phyloP scores from a whole-genome alignment of 2,113 vertebrate species.

The Heterotilapia buettikoferi region DNA sequence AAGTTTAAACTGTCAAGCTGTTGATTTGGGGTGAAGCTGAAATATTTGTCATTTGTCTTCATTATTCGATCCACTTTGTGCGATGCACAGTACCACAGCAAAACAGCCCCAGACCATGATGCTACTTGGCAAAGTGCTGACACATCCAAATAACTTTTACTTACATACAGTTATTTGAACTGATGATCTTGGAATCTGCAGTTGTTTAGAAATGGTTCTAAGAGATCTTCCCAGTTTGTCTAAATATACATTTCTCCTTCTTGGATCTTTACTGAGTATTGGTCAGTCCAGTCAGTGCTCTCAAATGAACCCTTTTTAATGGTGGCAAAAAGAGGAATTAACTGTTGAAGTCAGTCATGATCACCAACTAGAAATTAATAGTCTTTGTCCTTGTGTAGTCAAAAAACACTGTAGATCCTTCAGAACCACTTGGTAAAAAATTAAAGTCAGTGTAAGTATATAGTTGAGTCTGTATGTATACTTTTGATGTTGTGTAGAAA shows the following conservation, averaged over 20 bases:
- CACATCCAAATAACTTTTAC: not conserved
- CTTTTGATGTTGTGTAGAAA: not conserved
- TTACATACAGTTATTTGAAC: not conserved
- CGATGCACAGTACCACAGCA: not conserved
- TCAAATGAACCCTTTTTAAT: rapidly evolving
- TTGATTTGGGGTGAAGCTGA: not conserved
- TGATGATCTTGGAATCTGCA: not conserved
- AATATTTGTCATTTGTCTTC: rapidly evolving
- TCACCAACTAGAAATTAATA: not conserved
- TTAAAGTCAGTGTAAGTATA: rapidly evolving
- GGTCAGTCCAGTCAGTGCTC: not conserved
- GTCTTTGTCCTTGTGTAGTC: not conserved
- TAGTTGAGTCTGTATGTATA: not conserved
- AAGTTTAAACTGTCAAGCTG: not conserved
- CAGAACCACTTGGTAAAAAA: not conserved
- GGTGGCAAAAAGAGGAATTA: not conserved
- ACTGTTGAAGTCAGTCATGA: not conserved
- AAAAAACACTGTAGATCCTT: not conserved
- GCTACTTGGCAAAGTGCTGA: not conserved
- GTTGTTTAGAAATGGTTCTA: not conserved
- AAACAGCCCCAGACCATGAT: not conserved
- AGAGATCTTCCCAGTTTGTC: not conserved
- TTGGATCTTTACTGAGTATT: not conserved
- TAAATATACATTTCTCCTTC: not conserved
- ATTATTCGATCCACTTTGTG: not conserved